Base-by-base conservation (phyloP, 2,888 invertebrate species). In the Drosophila mayaguana region DNA sequence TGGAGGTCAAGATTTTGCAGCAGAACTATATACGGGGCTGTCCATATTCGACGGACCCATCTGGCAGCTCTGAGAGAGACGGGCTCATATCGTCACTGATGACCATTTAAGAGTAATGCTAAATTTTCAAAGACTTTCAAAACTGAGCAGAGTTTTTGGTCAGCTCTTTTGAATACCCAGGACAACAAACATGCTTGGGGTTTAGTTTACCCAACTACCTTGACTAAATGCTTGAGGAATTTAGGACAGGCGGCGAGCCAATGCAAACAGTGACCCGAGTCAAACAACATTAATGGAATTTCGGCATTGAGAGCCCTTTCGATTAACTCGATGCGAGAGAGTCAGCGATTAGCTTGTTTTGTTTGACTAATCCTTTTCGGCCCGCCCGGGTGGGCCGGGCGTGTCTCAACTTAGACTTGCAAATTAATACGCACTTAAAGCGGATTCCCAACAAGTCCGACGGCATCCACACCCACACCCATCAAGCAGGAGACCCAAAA, bases 351-450 rank as follows among this genome's bases (percentile, higher is more conserved):
- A 83, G 89, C 81, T 83, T 75, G 63, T 72, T 72, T 87, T 89
- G 89, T 87, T 89, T 89, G 89, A 67, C 88, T 84, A 84, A 89
- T 83, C 83, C 89, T 62, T 80, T 72, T 56, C 53, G 67, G 0
- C 56, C 53, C 56, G 28, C 28, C 18, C 32, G 36, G 42, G 20
- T 63, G 40, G 32, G 34, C 12, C 9, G 32, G 32, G 32, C 11
- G 14, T 3, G 9, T n/a, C 40, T n/a, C 38, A 71, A 83, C 84
- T 87, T 87, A 78, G 84, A 84, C 89, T 84, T 84, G 88, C 89
- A 84, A 84, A 84, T 84, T 84, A 84, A 84, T 84, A 79, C 89
- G 76, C 89, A 89, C 89, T 89, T 88, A 78, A 72, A 67, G 74
- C 64, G 79, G 89, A 88, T 80, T 82, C 64, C 68, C 80, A 71